Conservation (phyloP, 53 echinoderm and acorn worm genomes). For the Temnopleurus reevesii region DNA sequence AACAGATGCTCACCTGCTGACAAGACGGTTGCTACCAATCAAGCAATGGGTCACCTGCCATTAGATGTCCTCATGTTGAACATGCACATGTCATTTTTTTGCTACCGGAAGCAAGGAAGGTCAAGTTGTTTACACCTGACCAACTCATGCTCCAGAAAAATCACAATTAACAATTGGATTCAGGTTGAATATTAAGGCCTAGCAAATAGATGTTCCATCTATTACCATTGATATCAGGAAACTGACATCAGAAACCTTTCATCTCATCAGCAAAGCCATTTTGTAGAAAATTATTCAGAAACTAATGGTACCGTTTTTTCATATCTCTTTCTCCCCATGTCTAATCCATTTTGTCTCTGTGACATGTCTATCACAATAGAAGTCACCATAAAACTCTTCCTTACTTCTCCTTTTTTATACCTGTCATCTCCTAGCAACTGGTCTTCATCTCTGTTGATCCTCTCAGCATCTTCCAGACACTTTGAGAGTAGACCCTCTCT, state of each 20-base stretch:
- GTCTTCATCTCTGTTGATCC: not conserved
- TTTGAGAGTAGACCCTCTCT: not conserved
- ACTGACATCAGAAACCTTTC: too few species aligned
- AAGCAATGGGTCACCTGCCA: conserved; percentile 20
- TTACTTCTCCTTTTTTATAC: not conserved
- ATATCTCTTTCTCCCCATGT: not conserved
- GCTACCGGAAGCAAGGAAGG: conserved; percentile 11
- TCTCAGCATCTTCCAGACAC: not conserved
- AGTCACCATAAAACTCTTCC: not conserved
- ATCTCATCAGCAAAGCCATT: too few species aligned
- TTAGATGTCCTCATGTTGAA: not conserved
- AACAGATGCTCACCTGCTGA: not conserved
- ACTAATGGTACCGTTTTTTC: too few species aligned
- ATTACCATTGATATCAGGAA: too few species aligned
- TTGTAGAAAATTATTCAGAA: too few species aligned
- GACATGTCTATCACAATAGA: not conserved
- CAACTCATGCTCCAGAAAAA: not conserved
- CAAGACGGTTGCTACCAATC: conserved; percentile 34
- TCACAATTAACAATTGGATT: too few species aligned
- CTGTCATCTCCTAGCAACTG: not conserved
- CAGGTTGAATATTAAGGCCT: too few species aligned
- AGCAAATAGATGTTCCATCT: too few species aligned
- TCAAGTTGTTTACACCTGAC: conserved; percentile 42
- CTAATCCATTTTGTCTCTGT: not conserved
- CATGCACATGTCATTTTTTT: not conserved